phyloP scores from a whole-genome alignment of 2,888 invertebrate genomes.

The Sympetrum striolatum region DNA sequence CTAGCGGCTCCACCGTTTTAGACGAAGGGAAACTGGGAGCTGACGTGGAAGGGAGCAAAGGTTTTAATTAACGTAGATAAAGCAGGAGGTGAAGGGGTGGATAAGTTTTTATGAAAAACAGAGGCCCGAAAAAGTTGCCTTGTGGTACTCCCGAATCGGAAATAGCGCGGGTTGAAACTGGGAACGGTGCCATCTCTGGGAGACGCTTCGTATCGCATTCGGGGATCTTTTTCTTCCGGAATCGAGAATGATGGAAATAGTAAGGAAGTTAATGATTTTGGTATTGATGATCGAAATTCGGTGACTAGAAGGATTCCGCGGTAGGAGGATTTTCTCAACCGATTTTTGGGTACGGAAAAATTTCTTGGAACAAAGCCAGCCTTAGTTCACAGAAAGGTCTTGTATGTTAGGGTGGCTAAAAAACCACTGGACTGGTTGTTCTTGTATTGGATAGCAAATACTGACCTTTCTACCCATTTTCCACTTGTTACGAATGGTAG shows the following conservation, averaged over 20 bases:
- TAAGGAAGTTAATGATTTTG: neutral
- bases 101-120: neutral
- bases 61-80: neutral
- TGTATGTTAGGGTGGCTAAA: too few relatives aligned
- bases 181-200: neutral
- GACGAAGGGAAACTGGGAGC: neutral
- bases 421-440: too few relatives aligned
- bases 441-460: too few relatives aligned
- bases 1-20: neutral
- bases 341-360: too few relatives aligned
- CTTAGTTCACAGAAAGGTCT: too few relatives aligned
- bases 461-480: too few relatives aligned
- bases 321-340: too few relatives aligned
- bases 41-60: neutral
- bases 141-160: neutral
- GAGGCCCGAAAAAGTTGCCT: neutral
- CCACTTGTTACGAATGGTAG: too few relatives aligned
- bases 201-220: neutral
- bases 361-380: too few relatives aligned
- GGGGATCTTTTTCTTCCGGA: neutral
- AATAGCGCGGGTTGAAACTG: neutral
- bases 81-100: neutral
- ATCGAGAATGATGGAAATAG: neutral
- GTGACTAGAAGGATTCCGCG: too few relatives aligned
- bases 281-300: too few relatives aligned